A percentile compares a stretch with the other conserved stretches of the same genome.
Evolutionary conservation across 2,797 vertebrate species (phyloP).

Genomic region (Tympanoctomys barrerae): DNA sequence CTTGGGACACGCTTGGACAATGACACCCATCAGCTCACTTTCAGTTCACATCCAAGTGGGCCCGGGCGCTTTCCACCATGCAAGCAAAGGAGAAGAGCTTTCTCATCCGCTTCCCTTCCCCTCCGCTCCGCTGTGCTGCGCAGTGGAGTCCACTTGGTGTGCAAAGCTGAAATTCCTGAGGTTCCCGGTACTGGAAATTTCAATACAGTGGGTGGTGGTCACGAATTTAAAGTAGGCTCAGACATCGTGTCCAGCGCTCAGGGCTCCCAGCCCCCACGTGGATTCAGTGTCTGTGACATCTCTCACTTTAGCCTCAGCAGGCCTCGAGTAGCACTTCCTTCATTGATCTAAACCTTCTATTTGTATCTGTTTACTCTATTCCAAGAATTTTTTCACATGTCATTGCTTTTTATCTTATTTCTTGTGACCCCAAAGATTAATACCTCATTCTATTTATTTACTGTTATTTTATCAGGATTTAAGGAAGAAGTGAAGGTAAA

Average conservation of each 20-base stretch:
- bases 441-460: not conserved
- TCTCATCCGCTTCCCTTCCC: not conserved
- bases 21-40: conserved; percentile 81
- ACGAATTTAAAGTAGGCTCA: conserved; percentile 10
- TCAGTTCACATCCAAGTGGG: not conserved
- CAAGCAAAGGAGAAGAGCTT: not conserved
- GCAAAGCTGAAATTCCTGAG: not conserved
- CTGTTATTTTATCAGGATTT: conserved; percentile 14
- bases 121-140: not conserved
- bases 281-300: not conserved
- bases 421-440: not conserved
- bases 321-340: not conserved
- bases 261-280: not conserved
- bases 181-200: not conserved
- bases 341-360: not conserved
- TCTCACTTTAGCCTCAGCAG: not conserved
- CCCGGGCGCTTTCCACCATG: not conserved
- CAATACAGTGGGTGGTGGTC: not conserved
- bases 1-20: not conserved
- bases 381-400: not conserved
- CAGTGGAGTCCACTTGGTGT: not conserved
- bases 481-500: not conserved
- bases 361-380: conserved; percentile 6
- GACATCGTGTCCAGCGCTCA: not conserved
- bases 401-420: not conserved